Base-by-base conservation (phyloP, 2,888 invertebrate species). In the Dilophus febrilis region DNA sequence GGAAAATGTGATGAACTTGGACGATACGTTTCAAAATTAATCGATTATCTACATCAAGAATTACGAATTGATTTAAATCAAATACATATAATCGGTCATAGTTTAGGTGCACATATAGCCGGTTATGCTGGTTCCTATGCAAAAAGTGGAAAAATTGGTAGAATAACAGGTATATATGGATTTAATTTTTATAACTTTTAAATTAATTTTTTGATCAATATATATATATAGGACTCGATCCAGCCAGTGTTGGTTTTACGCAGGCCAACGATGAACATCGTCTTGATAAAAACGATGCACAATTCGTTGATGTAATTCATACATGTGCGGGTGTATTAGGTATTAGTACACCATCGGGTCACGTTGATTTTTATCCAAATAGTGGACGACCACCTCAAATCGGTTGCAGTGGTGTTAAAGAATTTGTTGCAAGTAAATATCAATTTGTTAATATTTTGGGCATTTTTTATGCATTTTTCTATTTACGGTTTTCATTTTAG, bases 291-390 rank as follows among this genome's bases (percentile, higher is more conserved):
- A 67, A 63, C 3, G 81, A 83, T 53, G 82, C 81, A 0, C 58
- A 65, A 18, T 83, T 80, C 50, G 83, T 77, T 22, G 82, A 83
- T 52, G 69, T 81, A 1, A 75, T 83, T 38, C 83, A 84, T 51
- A 78, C 78, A 1, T 74, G 74, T 48, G 72, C 70, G 1, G 81
- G 80, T 0, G 61, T 72, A 33, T 63, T 72, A 28, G 81, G 81
- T 0, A 70, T 74, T 46, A 73, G 52, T n/a, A 49, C 54, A 22
- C 66, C 77, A 4, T 64, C 77, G 14, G 83, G 83, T 1, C 71
- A 79, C 51, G 74, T 56, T 0, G 83, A 83, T 56, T 82, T 80
- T 53, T 83, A 77, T 59, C 82, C 82, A 1, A 82, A 83, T 53
- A 70, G 71, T 12, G 83, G 82, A 1, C 57, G 49, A 27, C 65